Evolutionary conservation across 2,113 vertebrate genomes (phyloP).

Genomic region (Silurus meridionalis): DNA sequence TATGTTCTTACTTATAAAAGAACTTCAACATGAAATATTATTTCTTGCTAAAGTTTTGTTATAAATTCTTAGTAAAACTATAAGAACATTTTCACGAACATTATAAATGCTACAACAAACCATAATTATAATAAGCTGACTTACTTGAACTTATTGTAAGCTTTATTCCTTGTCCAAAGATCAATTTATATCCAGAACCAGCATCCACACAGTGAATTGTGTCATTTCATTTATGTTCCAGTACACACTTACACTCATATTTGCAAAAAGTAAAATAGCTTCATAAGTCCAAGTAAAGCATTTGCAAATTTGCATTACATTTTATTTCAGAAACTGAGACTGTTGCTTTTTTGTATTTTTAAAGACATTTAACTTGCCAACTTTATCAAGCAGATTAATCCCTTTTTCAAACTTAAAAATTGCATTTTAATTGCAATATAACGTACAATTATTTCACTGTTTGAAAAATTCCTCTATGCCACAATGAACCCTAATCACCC

Average conservation of each 20-base stretch:
- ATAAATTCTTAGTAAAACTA: not conserved
- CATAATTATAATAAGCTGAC: constrained; percentile 8
- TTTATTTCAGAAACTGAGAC: not conserved
- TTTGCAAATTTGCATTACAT: not conserved
- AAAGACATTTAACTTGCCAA: constrained; percentile 52
- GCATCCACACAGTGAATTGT: constrained; percentile 39
- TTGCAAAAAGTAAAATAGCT: not conserved
- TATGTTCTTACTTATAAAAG: not conserved
- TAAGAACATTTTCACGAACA: not conserved
- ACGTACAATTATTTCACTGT: too few relatives aligned
- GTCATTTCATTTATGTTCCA: not conserved
- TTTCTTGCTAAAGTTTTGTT: not conserved
- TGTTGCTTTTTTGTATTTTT: not conserved
- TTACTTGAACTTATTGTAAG: constrained; percentile 53
- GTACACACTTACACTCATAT: not conserved
- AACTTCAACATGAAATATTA: not conserved
- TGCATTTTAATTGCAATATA: too few relatives aligned
- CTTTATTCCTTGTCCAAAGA: constrained; percentile 47
- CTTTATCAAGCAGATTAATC: constrained; percentile 36
- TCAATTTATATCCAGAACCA: constrained; percentile 32
- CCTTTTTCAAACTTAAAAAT: constrained; percentile 54
- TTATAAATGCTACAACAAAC: not conserved
- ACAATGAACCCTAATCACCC: too few relatives aligned
- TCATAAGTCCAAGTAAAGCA: not conserved
- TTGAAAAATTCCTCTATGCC: too few relatives aligned